These are phyloP conservation scores for Enteromius viviparus DNA, from an alignment of 2,797 vertebrate species.

Conservation along the genomic window DNA sequence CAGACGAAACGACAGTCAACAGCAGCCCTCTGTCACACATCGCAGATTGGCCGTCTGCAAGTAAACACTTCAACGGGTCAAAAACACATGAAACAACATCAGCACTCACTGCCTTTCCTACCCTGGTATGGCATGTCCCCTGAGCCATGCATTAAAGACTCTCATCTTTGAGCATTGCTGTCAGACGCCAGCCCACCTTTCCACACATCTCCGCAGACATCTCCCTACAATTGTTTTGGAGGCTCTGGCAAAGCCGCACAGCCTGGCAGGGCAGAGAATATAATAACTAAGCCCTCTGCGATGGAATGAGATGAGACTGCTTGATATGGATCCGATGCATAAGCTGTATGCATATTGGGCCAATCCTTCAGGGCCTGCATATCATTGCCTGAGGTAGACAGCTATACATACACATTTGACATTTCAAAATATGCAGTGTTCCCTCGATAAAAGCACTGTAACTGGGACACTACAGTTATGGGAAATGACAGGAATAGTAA, in stretches of 20 bases:
- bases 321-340: conserved; percentile 56
- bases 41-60: conserved; percentile 37
- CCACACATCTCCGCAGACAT: conserved; percentile 51
- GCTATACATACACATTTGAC: conserved; percentile 58
- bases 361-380: conserved; percentile 50
- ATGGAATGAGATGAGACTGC: conserved; percentile 35
- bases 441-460: conserved; percentile 62
- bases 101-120: conserved; percentile 36
- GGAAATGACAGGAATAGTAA: conserved; percentile 49
- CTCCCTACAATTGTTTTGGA: conserved; percentile 51
- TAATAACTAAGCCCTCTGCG: conserved; percentile 47
- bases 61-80: conserved; percentile 52
- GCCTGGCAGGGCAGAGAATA: conserved; percentile 47
- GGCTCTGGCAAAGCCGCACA: conserved; percentile 48
- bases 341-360: conserved; percentile 44
- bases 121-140: conserved; percentile 50
- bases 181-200: conserved; percentile 52
- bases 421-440: conserved; percentile 60
- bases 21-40: conserved; percentile 35
- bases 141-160: conserved; percentile 57
- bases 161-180: conserved; percentile 52
- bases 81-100: conserved; percentile 50
- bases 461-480: conserved; percentile 53
- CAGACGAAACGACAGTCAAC: conserved; percentile 30
- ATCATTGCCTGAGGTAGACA: conserved; percentile 58